Percentiles rank a stretch among this genome's conserved stretches.
Conservation (phyloP, 2,888 invertebrate genomes). For the Eupithecia pulchellata region DNA sequence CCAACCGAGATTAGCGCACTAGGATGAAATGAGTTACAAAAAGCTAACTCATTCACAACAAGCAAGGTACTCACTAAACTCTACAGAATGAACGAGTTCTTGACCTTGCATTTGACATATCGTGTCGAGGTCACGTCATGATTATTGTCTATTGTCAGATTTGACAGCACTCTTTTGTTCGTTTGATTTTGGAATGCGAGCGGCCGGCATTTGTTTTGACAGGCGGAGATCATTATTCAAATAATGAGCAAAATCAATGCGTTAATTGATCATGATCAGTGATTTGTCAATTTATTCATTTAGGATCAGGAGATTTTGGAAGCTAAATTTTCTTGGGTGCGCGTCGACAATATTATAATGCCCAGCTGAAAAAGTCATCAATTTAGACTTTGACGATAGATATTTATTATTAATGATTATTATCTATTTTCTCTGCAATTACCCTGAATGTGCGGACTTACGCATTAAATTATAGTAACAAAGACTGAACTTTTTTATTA, state of each 20-base stretch:
- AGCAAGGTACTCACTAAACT: slow-evolving; percentile 24
- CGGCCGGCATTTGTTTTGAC: slow-evolving; percentile 32
- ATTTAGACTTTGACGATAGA: too few species aligned
- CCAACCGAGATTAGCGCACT: neutral
- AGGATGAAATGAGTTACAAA: neutral
- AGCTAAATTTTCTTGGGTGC: too few species aligned
- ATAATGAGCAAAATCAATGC: neutral
- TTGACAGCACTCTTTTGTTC: slow-evolving; percentile 62
- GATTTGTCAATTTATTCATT: neutral
- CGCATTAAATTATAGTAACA: too few species aligned
- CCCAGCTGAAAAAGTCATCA: too few species aligned
- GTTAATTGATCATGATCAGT: neutral
- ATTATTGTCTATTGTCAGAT: slow-evolving; percentile 62
- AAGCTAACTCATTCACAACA: slow-evolving; percentile 26
- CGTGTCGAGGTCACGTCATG: slow-evolving; percentile 64
- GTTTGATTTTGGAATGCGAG: slow-evolving; percentile 41
- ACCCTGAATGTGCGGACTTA: too few species aligned
- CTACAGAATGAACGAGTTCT: slow-evolving; percentile 44
- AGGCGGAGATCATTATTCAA: neutral
- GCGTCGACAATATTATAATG: too few species aligned
- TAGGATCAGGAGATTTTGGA: too few species aligned
- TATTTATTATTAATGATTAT: too few species aligned
- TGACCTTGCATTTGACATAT: slow-evolving; percentile 64
- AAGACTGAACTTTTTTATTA: too few species aligned
- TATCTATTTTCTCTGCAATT: too few species aligned